Evolutionary conservation across 2,113 vertebrate genomes (phyloP), one percentile per base, ranked within the genome.

Genomic region (Oenanthe oenanthe): DNA sequence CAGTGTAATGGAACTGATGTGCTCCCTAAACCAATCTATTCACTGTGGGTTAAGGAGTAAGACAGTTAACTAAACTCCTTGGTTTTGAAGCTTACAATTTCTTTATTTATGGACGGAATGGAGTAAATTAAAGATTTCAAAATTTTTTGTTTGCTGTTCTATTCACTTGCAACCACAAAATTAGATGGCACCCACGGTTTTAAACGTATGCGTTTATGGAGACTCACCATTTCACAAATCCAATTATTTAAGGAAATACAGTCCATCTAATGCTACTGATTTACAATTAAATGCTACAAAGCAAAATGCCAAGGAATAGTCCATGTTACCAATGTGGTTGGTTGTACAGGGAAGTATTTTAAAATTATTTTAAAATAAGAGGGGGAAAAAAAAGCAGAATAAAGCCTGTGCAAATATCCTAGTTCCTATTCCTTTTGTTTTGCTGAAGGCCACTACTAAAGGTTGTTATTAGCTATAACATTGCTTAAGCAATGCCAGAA

Each of bases 401-500:
- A 85, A 88, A 85, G 63, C 34, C 32, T 63, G 26, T 67, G 38
- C 54, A 93, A 91, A 95, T n/a, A 25, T 91, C 71, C 85, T 85
- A 88, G 76, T 71, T 94, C 50, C 51, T 91, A 48, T 85, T 82
- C 58, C 81, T 91, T 89, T 80, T 76, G 71, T 83, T 95, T 80
- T 62, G 66, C 71, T 89, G 73, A 84, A 95, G 84, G 78, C 81
- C 76, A 76, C 85, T 48, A 40, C 72, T 93, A 96, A 92, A 96
- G 63, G 75, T 92, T 48, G 40, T 85, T 89, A 91, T 75, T 85
- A 96, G 63, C 82, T 80, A 9, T 45, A 88, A 54, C 38, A 80
- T 51, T 56, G 63, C 71, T 83, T 58, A 73, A 76, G 72, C 2
- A 12, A 85, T 79, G 85, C 75, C 78, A 95, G 56, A 17, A 6